Evolutionary conservation across 2,797 vertebrate genomes (phyloP).

Genomic region (Staurois parvus): DNA sequence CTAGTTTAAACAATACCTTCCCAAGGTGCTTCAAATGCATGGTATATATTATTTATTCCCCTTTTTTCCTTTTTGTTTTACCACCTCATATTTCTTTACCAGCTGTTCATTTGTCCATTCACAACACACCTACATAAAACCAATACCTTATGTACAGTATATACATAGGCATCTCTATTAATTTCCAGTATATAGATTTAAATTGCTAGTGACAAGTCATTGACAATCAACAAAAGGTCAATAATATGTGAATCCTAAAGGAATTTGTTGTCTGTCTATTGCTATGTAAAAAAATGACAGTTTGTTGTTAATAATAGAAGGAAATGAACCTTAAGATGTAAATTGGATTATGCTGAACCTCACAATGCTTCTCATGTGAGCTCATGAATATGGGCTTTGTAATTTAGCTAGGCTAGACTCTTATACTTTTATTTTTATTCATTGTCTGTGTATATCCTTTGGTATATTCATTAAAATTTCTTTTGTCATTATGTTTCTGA

Average conservation of each 20-base stretch:
- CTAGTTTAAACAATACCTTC: background rate
- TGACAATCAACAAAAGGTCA: conserved; percentile 20
- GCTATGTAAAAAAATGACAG: conserved; percentile 40
- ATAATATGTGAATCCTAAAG: background rate
- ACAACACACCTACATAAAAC: conserved; percentile 4
- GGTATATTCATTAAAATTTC: conserved; percentile 43
- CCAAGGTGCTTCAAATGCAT: background rate
- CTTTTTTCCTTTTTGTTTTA: background rate
- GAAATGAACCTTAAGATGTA: conserved; percentile 53
- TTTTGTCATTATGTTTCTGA: conserved; percentile 43
- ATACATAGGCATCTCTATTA: conserved; percentile 3
- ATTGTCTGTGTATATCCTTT: conserved; percentile 44
- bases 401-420: conserved; percentile 25
- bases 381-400: conserved; percentile 48
- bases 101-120: background rate
- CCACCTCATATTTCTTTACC: conserved; percentile 11
- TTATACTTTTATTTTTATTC: conserved; percentile 47
- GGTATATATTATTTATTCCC: background rate
- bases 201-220: conserved; percentile 13
- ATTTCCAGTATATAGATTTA: conserved; percentile 34
- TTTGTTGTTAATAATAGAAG: conserved; percentile 48
- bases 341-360: conserved; percentile 37
- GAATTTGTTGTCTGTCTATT: conserved; percentile 26
- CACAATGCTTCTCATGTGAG: conserved; percentile 44
- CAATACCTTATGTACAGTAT: conserved; percentile 7